Percentiles rank a stretch among this genome's conserved stretches.
Evolutionary conservation across 2,888 invertebrate species (phyloP).

Genomic region (Orthosia cruda): DNA sequence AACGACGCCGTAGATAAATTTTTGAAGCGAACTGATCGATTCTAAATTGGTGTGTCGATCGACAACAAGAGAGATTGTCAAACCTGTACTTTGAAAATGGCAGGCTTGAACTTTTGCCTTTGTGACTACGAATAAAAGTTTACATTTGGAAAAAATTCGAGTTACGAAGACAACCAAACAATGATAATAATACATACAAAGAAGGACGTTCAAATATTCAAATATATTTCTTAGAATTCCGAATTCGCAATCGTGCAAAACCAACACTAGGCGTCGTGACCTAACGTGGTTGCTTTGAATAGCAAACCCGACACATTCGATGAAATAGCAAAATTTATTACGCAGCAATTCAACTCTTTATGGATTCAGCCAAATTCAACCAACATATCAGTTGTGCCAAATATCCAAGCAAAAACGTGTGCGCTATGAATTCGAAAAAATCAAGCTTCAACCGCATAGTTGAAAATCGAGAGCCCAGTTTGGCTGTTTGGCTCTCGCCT

Average conservation of each 20-base stretch:
- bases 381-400: conserved; percentile 55
- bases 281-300: conserved; percentile 27
- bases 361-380: conserved; percentile 51
- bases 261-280: conserved; percentile 31
- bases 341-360: conserved; percentile 31
- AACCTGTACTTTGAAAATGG: conserved; percentile 21
- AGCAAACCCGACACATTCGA: conserved; percentile 27
- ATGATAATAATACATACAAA: conserved; percentile 34
- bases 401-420: conserved; percentile 52
- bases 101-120: conserved; percentile 19
- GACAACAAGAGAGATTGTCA: conserved; percentile 54
- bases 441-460: conserved; percentile 25
- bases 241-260: conserved; percentile 37
- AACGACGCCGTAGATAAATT: conserved; percentile 49
- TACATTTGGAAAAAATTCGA: conserved; percentile 28
- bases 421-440: conserved; percentile 38
- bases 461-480: conserved; percentile 39
- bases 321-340: conserved; percentile 55
- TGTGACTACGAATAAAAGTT: conserved; percentile 25
- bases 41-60: conserved; percentile 55
- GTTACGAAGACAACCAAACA: conserved; percentile 23
- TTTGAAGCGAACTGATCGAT: conserved; percentile 59
- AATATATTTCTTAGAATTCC: conserved; percentile 44
- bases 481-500: conserved; percentile 26
- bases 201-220: conserved; percentile 34